These are phyloP conservation scores for Ictidomys tridecemlineatus DNA, from an alignment of 2,113 vertebrate genomes.

Conservation along the genomic window DNA sequence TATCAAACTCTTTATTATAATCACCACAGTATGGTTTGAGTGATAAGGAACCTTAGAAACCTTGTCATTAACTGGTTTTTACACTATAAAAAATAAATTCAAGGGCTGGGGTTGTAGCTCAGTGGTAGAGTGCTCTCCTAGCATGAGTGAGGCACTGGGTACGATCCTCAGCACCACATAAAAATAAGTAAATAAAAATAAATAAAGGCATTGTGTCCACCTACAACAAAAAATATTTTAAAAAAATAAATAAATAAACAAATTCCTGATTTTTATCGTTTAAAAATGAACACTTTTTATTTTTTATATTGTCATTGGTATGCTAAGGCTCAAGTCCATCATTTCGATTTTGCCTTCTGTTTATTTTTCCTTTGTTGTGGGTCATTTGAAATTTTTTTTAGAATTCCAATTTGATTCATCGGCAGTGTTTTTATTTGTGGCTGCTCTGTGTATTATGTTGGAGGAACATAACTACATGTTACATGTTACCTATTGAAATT, in stretches of 20 bases:
- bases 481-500: background rate
- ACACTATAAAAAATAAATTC: background rate
- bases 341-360: background rate
- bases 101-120: too few species aligned
- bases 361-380: background rate
- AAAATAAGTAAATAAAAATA: too few species aligned
- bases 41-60: background rate
- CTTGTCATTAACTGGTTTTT: background rate
- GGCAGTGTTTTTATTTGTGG: background rate
- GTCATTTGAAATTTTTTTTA: background rate
- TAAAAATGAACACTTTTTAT: background rate
- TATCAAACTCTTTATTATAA: background rate
- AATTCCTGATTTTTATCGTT: background rate
- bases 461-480: background rate
- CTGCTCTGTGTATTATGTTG: too few species aligned
- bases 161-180: too few species aligned
- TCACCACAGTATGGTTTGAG: too few species aligned
- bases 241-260: too few species aligned
- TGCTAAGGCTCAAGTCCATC: background rate
- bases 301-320: background rate
- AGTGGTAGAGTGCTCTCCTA: too few species aligned
- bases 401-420: background rate
- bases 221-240: too few species aligned
- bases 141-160: too few species aligned
- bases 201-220: too few species aligned